These are phyloP conservation scores for Aleiodes testaceus DNA, from an alignment of 2,888 invertebrate genomes.

Conservation along the genomic window DNA sequence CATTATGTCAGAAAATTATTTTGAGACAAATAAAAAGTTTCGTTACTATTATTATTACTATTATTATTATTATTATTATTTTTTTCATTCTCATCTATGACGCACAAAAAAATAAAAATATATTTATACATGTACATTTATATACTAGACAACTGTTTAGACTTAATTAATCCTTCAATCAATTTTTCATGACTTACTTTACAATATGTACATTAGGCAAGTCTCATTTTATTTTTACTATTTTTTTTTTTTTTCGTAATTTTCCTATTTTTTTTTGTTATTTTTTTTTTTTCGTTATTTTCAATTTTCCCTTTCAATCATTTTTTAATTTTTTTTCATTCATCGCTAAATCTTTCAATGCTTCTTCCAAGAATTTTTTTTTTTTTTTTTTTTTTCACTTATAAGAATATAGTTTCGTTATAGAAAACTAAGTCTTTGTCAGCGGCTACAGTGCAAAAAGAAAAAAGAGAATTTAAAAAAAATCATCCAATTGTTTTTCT, in stretches of 20 bases:
- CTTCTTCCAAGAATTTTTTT: neutral
- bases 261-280: slow-evolving; percentile 56
- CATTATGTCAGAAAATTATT: slow-evolving; percentile 24
- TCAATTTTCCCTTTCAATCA: slow-evolving; percentile 43
- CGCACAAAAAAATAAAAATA: slow-evolving; percentile 35
- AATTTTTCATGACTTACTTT: slow-evolving; percentile 64
- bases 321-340: too few species aligned
- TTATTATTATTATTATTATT: neutral
- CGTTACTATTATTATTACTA: neutral
- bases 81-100: slow-evolving; percentile 29
- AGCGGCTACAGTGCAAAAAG: slow-evolving; percentile 57
- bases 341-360: slow-evolving; percentile 21
- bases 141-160: slow-evolving; percentile 64
- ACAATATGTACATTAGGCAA: slow-evolving; percentile 71
- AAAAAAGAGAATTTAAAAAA: neutral
- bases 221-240: slow-evolving; percentile 53
- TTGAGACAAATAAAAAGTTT: slow-evolving; percentile 32
- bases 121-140: slow-evolving; percentile 43
- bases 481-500: neutral
- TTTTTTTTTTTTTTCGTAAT: slow-evolving; percentile 56
- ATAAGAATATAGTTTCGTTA: slow-evolving; percentile 70
- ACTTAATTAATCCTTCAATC: slow-evolving; percentile 58
- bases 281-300: slow-evolving; percentile 14
- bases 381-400: slow-evolving; percentile 30
- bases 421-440: slow-evolving; percentile 72